Percentiles rank a stretch among this genome's conserved stretches.
These are phyloP conservation scores for Sisyra terminalis DNA, from an alignment of 2,888 invertebrate genomes.

Conservation along the genomic window DNA sequence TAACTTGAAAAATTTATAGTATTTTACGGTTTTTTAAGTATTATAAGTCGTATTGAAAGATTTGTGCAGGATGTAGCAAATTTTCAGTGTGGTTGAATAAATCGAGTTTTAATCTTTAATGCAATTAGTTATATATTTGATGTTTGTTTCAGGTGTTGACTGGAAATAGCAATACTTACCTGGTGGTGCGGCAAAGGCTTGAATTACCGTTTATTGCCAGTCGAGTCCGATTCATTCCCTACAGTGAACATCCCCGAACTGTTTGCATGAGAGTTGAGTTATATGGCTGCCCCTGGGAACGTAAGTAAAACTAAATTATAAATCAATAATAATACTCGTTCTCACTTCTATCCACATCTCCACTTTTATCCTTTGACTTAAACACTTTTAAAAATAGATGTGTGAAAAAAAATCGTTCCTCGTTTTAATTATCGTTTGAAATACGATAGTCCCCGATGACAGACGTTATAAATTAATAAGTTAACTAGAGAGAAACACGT, in stretches of 20 bases:
- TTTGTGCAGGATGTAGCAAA: too few species aligned
- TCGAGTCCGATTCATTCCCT: conserved; percentile 75
- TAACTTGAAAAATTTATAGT: too few species aligned
- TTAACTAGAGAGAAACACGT: too few species aligned
- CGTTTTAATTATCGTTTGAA: too few species aligned
- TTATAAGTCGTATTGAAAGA: too few species aligned
- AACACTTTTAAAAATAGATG: background rate
- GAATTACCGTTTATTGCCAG: conserved; percentile 76
- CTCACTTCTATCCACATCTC: background rate
- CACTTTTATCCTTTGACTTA: background rate
- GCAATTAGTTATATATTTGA: conserved; percentile 1
- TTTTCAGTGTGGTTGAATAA: too few species aligned
- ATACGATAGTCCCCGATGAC: too few species aligned
- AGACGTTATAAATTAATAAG: too few species aligned
- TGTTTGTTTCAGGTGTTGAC: conserved; percentile 41
- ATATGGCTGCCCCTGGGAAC: conserved; percentile 69
- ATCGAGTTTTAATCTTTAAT: too few species aligned
- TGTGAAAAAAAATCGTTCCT: too few species aligned
- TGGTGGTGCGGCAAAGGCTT: conserved; percentile 49
- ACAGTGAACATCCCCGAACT: conserved; percentile 68
- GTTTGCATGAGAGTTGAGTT: conserved; percentile 87
- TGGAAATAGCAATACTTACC: conserved; percentile 62
- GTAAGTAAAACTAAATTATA: conserved; percentile 30
- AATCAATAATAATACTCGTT: too few species aligned
- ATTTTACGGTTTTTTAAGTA: too few species aligned